phyloP scores from a whole-genome alignment of 1,140 invertebrate species.

The Sycophaga agraensis region DNA sequence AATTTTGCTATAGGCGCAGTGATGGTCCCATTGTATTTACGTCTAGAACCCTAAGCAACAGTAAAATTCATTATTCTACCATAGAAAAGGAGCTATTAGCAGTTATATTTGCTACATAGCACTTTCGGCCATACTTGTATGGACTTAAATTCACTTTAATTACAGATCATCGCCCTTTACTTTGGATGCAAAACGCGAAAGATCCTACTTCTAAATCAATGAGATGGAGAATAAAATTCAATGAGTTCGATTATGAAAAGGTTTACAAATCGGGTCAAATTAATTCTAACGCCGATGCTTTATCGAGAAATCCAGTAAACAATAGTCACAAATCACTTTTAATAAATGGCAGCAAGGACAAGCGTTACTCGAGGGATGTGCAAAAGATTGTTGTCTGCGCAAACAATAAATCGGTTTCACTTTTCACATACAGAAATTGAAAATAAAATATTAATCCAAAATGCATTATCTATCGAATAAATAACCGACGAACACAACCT shows the following conservation, averaged over 20 bases:
- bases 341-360: not conserved
- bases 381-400: not conserved
- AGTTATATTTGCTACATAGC: constrained; percentile 33
- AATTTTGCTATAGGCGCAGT: not conserved
- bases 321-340: constrained; percentile 45
- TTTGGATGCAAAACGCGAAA: constrained; percentile 46
- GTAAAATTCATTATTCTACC: not conserved
- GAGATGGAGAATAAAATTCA: constrained; percentile 28
- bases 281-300: constrained; percentile 29
- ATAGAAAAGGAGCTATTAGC: not conserved
- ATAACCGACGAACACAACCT: not conserved
- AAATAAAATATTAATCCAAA: not conserved
- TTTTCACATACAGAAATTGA: not conserved
- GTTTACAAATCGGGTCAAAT: constrained; percentile 23
- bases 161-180: constrained; percentile 52
- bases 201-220: constrained; percentile 27
- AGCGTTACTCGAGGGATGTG: not conserved
- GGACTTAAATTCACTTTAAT: constrained; percentile 48
- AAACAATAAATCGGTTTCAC: not conserved
- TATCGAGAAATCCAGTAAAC: constrained; percentile 38
- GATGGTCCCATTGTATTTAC: constrained; percentile 1
- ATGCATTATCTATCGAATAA: not conserved
- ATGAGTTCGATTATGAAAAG: constrained; percentile 39
- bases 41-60: not conserved
- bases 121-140: constrained; percentile 50